phyloP scores from a whole-genome alignment of 1,140 invertebrate species.

The Sminthurinus signatus region DNA sequence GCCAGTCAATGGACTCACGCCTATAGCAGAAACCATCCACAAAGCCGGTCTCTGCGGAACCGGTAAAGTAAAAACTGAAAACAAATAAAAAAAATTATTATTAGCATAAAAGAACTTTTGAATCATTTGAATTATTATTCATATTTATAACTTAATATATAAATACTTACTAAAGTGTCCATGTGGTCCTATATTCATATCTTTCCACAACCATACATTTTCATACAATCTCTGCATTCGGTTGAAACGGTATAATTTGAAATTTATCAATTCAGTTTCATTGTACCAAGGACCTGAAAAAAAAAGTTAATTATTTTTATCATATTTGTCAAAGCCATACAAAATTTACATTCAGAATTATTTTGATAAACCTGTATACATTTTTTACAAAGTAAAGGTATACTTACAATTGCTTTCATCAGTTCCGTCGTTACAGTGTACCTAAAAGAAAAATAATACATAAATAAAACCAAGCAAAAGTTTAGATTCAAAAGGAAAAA shows the following conservation, averaged over 20 bases:
- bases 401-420: conserved; percentile 75
- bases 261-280: conserved; percentile 55
- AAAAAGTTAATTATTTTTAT: not conserved
- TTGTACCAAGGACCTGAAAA: conserved; percentile 31
- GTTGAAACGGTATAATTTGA: conserved; percentile 76
- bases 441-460: too few species aligned
- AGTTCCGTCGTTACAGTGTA: conserved; percentile 79
- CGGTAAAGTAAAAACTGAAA: conserved; percentile 76
- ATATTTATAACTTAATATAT: too few species aligned
- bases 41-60: conserved; percentile 77
- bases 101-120: too few species aligned
- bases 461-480: too few species aligned
- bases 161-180: conserved; percentile 73
- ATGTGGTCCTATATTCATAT: conserved; percentile 87
- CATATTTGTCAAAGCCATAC: too few species aligned
- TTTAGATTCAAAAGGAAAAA: too few species aligned
- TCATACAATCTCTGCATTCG: conserved; percentile 81
- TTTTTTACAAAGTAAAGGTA: not conserved
- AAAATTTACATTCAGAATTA: not conserved
- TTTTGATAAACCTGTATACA: not conserved
- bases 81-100: too few species aligned
- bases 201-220: conserved; percentile 89
- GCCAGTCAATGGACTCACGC: conserved; percentile 74
- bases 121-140: conserved; percentile 60
- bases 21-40: conserved; percentile 89